Conservation (phyloP, 2,113 vertebrate species). For the Bombycilla garrulus region DNA sequence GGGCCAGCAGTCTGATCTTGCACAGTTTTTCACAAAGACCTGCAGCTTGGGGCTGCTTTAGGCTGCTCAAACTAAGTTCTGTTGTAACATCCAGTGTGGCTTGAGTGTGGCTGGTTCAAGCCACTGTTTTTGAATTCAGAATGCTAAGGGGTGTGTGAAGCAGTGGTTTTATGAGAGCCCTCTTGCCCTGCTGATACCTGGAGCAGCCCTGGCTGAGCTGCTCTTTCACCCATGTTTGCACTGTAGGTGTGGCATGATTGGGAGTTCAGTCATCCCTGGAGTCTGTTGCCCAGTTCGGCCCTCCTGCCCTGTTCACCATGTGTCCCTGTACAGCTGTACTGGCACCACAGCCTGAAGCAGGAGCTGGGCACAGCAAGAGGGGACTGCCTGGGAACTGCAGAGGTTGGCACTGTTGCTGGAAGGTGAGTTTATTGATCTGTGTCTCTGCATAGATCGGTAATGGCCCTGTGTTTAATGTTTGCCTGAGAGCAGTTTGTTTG, state of each 20-base stretch:
- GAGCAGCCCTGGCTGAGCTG: accelerated
- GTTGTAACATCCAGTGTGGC: background rate
- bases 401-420: background rate
- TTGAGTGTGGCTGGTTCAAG: background rate
- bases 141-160: background rate
- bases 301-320: background rate
- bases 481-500: background rate
- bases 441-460: accelerated
- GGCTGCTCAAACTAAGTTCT: background rate
- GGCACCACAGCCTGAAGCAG: background rate
- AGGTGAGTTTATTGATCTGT: background rate
- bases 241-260: accelerated
- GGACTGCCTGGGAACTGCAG: background rate
- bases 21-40: background rate
- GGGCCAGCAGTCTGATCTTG: background rate
- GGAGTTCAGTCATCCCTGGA: background rate
- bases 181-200: background rate
- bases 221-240: accelerated
- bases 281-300: background rate
- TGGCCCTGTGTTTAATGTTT: background rate
- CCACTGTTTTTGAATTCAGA: background rate
- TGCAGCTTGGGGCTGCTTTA: background rate
- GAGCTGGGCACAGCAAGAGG: background rate
- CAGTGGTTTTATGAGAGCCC: too few species aligned
- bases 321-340: background rate